Base-by-base conservation (phyloP, 2,797 vertebrate species). In the Sparidentex hasta region DNA sequence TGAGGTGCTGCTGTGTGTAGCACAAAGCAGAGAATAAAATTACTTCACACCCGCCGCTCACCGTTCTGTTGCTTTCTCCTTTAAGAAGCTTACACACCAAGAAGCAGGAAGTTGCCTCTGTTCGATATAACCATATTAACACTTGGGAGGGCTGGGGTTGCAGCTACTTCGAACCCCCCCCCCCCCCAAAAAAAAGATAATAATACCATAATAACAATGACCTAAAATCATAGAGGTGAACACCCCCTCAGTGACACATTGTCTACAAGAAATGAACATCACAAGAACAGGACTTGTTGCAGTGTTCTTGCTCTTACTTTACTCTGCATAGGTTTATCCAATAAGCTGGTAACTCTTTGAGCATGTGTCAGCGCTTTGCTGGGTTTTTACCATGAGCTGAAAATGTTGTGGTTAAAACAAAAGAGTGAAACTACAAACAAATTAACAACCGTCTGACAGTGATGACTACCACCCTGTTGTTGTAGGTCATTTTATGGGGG, bases 1-100 rank as follows among this genome's bases (percentile, higher is more conserved):
- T 81, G 77, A 59, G 46, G 76, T 50, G 70, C 51, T 81, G 55
- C 5, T n/a, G 55, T 58, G 17, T 58, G 20, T 64, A 21, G 63
- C 65, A 86, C 72, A 73, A 59, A 76, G 65, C 41, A 18, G 33
- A 75, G 69, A 69, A 79, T 71, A 76, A 75, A 82, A 82, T 83
- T 51, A 90, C 76, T 80, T 82, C 55, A 77, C 81, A 83, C 65
- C 65, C 56, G 44, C 25, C 8, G n/a, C 65, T 80, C 65, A 25
- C 52, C 67, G 55, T 27, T 65, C 54, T 46, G 4, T 41, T 80
- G n/a, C 57, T 61, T 80, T 72, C 52, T 74, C 63, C 59, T 72
- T 66, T 67, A 43, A 69, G 77, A 11, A 21, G 25, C 66, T 65
- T 61, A 47, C 55, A 65, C 56, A 21, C 41, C 0, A 25, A 44